Conservation (phyloP, 1,140 invertebrate species). For the Habropoda laboriosa region DNA sequence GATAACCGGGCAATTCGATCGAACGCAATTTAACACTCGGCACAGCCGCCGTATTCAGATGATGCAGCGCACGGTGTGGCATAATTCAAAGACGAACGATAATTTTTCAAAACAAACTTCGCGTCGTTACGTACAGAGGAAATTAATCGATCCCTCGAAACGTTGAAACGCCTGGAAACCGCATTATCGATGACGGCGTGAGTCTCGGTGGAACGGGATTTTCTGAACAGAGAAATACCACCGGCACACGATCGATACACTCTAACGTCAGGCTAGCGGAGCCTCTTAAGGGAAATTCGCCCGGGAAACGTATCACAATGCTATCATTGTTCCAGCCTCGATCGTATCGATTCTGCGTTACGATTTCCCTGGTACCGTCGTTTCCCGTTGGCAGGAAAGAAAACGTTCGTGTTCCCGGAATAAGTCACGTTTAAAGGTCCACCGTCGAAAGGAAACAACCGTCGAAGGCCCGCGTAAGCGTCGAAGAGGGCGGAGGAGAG, state of each 20-base stretch:
- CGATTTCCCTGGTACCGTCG: not conserved
- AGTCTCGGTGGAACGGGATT: not conserved
- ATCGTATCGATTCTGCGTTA: not conserved
- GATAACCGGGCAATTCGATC: not conserved
- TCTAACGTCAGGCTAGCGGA: too few species aligned
- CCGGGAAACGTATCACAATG: not conserved
- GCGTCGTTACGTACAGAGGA: too few species aligned
- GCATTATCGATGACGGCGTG: not conserved
- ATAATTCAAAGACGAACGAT: too few species aligned
- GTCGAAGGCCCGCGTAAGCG: too few species aligned
- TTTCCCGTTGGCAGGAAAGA: too few species aligned
- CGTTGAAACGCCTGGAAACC: not conserved
- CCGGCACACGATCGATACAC: not conserved
- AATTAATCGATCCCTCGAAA: too few species aligned
- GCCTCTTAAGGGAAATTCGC: not conserved
- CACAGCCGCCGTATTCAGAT: too few species aligned
- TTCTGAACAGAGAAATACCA: not conserved
- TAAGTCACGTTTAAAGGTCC: conserved; percentile 7
- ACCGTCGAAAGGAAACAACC: too few species aligned
- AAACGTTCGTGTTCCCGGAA: conserved; percentile 26
- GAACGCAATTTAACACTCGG: too few species aligned
- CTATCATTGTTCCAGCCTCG: not conserved
- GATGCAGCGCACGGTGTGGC: too few species aligned
- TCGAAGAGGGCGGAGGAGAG: not conserved
- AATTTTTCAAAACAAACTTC: too few species aligned